phyloP scores from a whole-genome alignment of 1,140 invertebrate genomes.

The Drosophila bifasciata region DNA sequence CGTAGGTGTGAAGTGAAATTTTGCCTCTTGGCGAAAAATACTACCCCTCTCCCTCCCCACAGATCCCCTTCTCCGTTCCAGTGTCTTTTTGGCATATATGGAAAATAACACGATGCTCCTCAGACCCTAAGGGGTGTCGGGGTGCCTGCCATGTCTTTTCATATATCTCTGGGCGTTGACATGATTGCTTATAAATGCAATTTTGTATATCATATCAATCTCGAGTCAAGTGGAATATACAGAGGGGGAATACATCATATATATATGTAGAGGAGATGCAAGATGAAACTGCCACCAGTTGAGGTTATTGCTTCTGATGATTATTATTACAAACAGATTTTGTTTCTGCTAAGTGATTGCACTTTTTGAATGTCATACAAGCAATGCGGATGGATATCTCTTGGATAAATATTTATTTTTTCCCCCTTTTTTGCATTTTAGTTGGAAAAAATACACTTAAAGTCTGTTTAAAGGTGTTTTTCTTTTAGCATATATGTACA shows the following conservation, averaged over 20 bases:
- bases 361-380: slow-evolving; percentile 49
- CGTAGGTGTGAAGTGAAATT: slow-evolving; percentile 75
- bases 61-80: neutral
- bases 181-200: slow-evolving; percentile 82
- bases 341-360: slow-evolving; percentile 50
- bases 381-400: neutral
- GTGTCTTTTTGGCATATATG: slow-evolving; percentile 7
- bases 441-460: neutral
- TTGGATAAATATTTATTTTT: slow-evolving; percentile 35
- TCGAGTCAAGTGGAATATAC: slow-evolving; percentile 5
- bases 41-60: neutral
- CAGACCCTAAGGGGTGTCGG: slow-evolving; percentile 4
- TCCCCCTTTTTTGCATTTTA: neutral
- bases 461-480: neutral
- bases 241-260: neutral
- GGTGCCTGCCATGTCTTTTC: slow-evolving; percentile 40
- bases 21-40: slow-evolving; percentile 43
- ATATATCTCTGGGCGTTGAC: slow-evolving; percentile 73
- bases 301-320: slow-evolving; percentile 67
- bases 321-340: slow-evolving; percentile 81
- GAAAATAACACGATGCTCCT: slow-evolving; percentile 5
- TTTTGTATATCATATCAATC: slow-evolving; percentile 73
- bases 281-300: slow-evolving; percentile 13
- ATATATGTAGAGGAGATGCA: too few species aligned
- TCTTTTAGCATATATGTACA: too few species aligned